Evolutionary conservation across 1,140 invertebrate genomes (phyloP).

Genomic region (Eupeodes corollae): DNA sequence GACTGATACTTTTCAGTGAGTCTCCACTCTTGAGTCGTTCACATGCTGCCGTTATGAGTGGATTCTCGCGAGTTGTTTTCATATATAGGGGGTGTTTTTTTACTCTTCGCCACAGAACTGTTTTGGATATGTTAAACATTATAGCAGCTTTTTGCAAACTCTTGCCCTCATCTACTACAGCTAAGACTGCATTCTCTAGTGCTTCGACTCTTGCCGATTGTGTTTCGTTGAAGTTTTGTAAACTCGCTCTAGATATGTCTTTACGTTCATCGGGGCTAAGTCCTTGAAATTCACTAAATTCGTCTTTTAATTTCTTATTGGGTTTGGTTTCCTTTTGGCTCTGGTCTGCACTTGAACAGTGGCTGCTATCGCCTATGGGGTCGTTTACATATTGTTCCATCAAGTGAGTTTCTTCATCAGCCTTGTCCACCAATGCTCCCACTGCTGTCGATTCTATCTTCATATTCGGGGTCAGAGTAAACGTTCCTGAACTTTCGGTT

Average conservation of each 20-base stretch:
- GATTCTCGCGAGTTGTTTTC: slow-evolving; percentile 39
- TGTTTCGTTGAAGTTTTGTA: background rate
- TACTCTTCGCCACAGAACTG: slow-evolving; percentile 48
- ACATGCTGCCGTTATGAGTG: slow-evolving; percentile 41
- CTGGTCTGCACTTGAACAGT: slow-evolving; percentile 22
- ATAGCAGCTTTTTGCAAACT: slow-evolving; percentile 45
- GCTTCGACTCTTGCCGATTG: slow-evolving; percentile 27
- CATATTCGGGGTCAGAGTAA: slow-evolving; percentile 22
- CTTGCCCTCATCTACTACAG: slow-evolving; percentile 44
- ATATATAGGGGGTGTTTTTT: slow-evolving; percentile 40
- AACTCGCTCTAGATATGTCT: background rate
- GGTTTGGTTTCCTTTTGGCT: slow-evolving; percentile 29
- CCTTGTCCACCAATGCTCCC: slow-evolving; percentile 1
- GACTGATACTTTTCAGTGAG: slow-evolving; percentile 44
- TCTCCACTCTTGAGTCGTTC: slow-evolving; percentile 44
- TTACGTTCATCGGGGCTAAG: slow-evolving; percentile 17
- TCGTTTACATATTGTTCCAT: slow-evolving; percentile 17
- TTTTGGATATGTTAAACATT: slow-evolving; percentile 47
- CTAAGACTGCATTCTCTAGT: slow-evolving; percentile 38
- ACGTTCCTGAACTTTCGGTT: slow-evolving; percentile 28
- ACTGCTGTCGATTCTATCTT: slow-evolving; percentile 2
- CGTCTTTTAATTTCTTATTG: background rate
- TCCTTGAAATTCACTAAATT: background rate
- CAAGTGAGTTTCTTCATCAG: slow-evolving; percentile 3
- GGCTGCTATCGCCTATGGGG: slow-evolving; percentile 10